Evolutionary conservation across 2,888 invertebrate genomes (phyloP), one percentile per base, ranked within the genome.

Genomic region (Uropetala carovei): DNA sequence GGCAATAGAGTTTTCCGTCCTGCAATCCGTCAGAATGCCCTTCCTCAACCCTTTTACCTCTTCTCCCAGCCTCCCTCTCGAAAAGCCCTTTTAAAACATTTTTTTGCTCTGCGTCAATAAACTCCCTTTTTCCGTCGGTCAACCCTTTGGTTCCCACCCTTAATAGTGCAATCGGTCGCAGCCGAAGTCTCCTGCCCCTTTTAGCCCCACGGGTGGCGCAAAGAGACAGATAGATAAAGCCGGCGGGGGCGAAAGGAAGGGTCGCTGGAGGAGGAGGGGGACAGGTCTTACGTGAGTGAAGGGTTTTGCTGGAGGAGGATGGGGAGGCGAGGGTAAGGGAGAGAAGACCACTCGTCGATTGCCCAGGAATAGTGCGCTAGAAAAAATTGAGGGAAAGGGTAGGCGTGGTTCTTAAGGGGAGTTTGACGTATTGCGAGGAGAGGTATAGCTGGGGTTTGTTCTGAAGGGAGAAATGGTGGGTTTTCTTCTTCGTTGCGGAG

Each of bases 41-140:
- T 43, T 43, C 60, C 9, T 56, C 64, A 30, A 30, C 59, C 14
- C 60, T 60, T 14, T 30, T 57, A n/a, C 83, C 56, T 59, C 30
- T 89, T 85, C 75, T 11, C 57, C 58, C n/a, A 16, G 18, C 22
- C 59, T n/a, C 27, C 30, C 60, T 60, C n/a, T 59, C 86, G 86
- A 30, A 89, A 89, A 60, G 43, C 16, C 68, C 64, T n/a, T 27
- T 30, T 60, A 11, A 27, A n/a, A 89, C 68, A 68, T n/a, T 64
- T 86, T 86, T 89, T 18, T 60, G 43, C 43, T 43, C 43, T 68
- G 89, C 89, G 68, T 89, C 89, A 89, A 89, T 89, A 89, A 89
- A 89, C 89, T 68, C 43, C 43, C 43, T 56, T 43, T 30, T 10
- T 64, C 60, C 60, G 86, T 60, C 89, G 64, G 89, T 68, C 89